Evolutionary conservation across 2,113 vertebrate genomes (phyloP), one percentile per base, ranked within the genome.

Genomic region (Phalacrocorax brasilianus): DNA sequence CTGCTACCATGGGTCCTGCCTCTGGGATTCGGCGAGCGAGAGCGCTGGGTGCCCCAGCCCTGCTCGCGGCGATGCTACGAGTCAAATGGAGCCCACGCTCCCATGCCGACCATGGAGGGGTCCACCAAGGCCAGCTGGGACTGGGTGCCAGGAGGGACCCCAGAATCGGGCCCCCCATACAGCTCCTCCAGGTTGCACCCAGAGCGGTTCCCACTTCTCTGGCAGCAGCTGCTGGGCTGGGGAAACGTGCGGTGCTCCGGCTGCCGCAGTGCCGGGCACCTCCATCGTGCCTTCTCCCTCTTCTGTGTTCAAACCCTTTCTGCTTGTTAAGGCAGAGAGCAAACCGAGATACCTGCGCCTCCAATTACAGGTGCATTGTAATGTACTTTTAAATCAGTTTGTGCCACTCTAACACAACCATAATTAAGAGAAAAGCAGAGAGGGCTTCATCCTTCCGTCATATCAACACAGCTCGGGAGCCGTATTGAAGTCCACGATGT

Each of bases 61-160:
- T 13, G 27, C 35, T 71, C 0, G 0, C 1, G 6, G 59, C 3
- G 20, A 12, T 9, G 83, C 45, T 56, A 23, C 0, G 2, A 23
- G 22, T 15, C 2, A 0, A 14, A 20, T 13, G 0, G 0, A 85
- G 38, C 61, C 61, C 81, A 35, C 0, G 3, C 38, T 72, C 42
- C 45, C 3, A 0, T 0, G 7, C 8, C 35, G 7, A 45, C 4
- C 11, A 14, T 0, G 0, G 12, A 40, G 38, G 30, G 15, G 6
- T 33, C 42, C 6, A 1, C 11, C 26, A 20, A 79, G 27, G 12
- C 5, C 40, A 49, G 6, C 6, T 2, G 18, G 75, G 30, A n/a
- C 9, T 0, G 1, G 24, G 14, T 1, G 3, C 6, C 0, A 14
- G 65, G 17, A n/a, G 49, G 20, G 20, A 56, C 42, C 61, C 61